Evolutionary conservation across 2,888 invertebrate species (phyloP).

Genomic region (Drosophila suboccidentalis): DNA sequence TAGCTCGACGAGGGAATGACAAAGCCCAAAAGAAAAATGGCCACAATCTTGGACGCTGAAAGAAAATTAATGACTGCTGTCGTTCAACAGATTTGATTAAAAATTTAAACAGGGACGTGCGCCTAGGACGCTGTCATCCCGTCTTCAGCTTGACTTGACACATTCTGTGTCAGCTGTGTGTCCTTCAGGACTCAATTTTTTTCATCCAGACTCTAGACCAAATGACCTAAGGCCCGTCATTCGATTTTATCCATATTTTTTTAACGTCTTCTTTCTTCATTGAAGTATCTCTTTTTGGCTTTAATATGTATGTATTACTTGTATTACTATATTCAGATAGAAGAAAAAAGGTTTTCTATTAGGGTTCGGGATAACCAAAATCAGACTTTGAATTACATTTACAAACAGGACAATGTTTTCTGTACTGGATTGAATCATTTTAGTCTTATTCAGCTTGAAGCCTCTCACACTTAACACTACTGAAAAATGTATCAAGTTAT

Average conservation of each 20-base stretch:
- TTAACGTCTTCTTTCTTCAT: background rate
- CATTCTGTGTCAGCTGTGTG: conserved; percentile 46
- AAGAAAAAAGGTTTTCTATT: too few relatives aligned
- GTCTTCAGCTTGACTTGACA: conserved; percentile 69
- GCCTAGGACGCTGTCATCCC: conserved; percentile 52
- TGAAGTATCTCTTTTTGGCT: background rate
- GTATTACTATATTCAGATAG: too few relatives aligned
- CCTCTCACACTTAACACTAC: background rate
- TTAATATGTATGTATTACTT: background rate
- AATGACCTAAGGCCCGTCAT: conserved; percentile 1
- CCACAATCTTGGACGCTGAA: conserved; percentile 53
- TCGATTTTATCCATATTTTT: background rate
- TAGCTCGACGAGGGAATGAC: conserved; percentile 27
- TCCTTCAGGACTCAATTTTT: conserved; percentile 10
- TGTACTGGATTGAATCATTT: too few relatives aligned
- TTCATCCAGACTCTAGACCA: background rate
- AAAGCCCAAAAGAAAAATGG: conserved; percentile 58
- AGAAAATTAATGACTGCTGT: conserved; percentile 63
- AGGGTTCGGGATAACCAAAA: too few relatives aligned
- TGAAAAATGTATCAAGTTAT: background rate
- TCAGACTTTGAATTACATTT: too few relatives aligned
- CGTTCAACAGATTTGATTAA: conserved; percentile 63
- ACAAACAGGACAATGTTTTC: too few relatives aligned
- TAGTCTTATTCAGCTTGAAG: too few relatives aligned
- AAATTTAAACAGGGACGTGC: conserved; percentile 54